phyloP scores from a whole-genome alignment of 1,140 invertebrate species.

The Orussus abietinus region DNA sequence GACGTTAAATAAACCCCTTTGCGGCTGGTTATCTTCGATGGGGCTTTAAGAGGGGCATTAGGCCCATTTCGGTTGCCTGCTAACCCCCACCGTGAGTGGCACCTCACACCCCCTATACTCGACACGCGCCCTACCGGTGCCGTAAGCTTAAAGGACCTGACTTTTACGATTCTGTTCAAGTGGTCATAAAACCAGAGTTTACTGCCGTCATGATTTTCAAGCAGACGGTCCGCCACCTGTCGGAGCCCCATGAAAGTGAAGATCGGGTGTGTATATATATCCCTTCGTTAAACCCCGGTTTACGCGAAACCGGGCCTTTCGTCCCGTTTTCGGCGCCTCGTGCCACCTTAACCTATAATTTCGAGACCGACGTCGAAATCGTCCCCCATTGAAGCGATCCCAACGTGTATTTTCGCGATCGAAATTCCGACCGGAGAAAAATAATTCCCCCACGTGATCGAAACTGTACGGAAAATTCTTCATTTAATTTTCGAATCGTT shows the following conservation, averaged over 20 bases:
- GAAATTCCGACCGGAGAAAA: no score
- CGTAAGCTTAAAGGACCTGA: slow-evolving; percentile 52
- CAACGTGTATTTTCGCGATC: no score
- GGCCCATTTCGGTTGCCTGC: slow-evolving; percentile 45
- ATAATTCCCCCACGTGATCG: no score
- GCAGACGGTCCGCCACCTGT: slow-evolving; percentile 54
- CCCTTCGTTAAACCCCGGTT: no score
- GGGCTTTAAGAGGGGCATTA: slow-evolving; percentile 45
- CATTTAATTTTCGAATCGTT: no score
- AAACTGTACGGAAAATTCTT: no score
- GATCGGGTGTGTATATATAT: no score
- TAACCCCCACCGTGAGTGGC: slow-evolving; percentile 14
- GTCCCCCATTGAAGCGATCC: no score
- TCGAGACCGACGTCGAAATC: no score
- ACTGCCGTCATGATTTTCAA: slow-evolving; percentile 56
- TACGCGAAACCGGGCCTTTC: no score
- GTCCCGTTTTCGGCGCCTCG: no score
- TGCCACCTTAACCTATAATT: no score
- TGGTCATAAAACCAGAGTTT: slow-evolving; percentile 56
- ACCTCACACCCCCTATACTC: slow-evolving; percentile 49
- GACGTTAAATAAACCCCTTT: slow-evolving; percentile 42
- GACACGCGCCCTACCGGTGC: slow-evolving; percentile 50
- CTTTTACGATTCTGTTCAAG: slow-evolving; percentile 58
- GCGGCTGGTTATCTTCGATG: slow-evolving; percentile 41
- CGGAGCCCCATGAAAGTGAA: slow-evolving; percentile 48